Base-by-base conservation (phyloP, 2,113 vertebrate genomes). In the Helogale parvula region DNA sequence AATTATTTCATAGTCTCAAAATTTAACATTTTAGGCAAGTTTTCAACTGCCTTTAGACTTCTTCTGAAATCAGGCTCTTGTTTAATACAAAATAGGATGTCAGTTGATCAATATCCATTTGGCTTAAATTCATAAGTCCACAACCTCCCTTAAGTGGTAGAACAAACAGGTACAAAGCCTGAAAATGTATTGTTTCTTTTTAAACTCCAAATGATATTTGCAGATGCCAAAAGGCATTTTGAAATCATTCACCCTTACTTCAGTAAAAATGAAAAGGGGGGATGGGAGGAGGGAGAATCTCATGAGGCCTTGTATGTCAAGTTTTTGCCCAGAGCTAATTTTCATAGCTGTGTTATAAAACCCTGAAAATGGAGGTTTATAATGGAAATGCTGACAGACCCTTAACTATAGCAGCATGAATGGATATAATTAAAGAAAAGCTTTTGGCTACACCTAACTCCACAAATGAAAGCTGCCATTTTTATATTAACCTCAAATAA, bases 371-470 rank as follows among this genome's bases (percentile, higher is more conserved):
- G 98, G 98, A 98, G 97, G 97, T 97, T 98, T 98, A 97, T 98
- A 99, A 98, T 98, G 94, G 98, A 98, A 99, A 98, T 97, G 97
- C 98, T 98, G 98, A 98, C 98, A 98, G 98, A 98, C 96, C 96
- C 98, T 98, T 98, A 98, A 98, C 98, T 97, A 98, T 45, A 97
- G 96, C 92, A 98, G 98, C 97, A 97, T 95, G 95, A 98, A 98
- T 97, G 98, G 96, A 97, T 98, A 97, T 98, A 99, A 99, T 98
- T 99, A 98, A 98, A 98, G 97, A 97, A 96, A 88, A 98, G 98
- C 98, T 99, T 98, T 98, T 98, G 98, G 98, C 98, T 98, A 98
- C 96, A 98, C 95, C 97, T 98, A 97, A 94, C 65, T 98, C 92
- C 94, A 96, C 92, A 98, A 98, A 98, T 94, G 94, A 98, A 98